These are phyloP conservation scores for Agapetus fuscipes DNA, from an alignment of 2,888 invertebrate species.

Conservation along the genomic window DNA sequence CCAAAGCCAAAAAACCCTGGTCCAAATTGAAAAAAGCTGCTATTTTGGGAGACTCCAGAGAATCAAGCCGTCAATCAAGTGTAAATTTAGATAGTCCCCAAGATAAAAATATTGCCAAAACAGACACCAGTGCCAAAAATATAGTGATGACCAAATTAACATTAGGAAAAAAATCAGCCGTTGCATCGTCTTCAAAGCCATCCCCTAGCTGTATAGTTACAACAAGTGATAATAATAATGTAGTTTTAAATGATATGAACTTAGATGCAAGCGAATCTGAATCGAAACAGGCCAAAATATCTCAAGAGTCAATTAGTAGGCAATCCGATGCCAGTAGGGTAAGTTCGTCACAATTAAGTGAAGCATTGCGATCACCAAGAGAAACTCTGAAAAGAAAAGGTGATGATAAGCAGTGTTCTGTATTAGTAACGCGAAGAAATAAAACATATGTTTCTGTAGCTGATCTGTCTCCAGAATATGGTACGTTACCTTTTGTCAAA, in stretches of 20 bases:
- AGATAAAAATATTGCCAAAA: constrained; percentile 17
- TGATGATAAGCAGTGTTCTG: constrained; percentile 24
- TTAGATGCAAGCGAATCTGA: constrained; percentile 9
- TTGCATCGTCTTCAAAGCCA: constrained; percentile 14
- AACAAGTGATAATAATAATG: constrained; percentile 21
- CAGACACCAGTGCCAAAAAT: constrained; percentile 17
- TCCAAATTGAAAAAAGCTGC: constrained; percentile 67
- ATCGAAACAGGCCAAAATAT: constrained; percentile 5
- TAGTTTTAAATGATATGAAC: constrained; percentile 20
- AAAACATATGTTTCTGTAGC: constrained; percentile 78
- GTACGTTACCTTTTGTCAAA: constrained; percentile 78
- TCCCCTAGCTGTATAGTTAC: constrained; percentile 15
- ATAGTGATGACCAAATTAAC: constrained; percentile 19
- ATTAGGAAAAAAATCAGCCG: constrained; percentile 13
- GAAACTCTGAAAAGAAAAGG: background rate
- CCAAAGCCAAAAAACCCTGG: constrained; percentile 55
- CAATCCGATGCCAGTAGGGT: constrained; percentile 1
- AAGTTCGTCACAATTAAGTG: constrained; percentile 2
- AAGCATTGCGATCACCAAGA: constrained; percentile 2
- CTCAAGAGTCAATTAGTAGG: constrained; percentile 19
- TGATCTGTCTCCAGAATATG: constrained; percentile 79
- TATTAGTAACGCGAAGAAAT: constrained; percentile 26
- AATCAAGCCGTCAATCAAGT: constrained; percentile 12
- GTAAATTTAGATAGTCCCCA: constrained; percentile 9
- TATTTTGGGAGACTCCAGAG: constrained; percentile 39